These are phyloP conservation scores for Mystacides longicornis DNA, from an alignment of 2,888 invertebrate genomes.

Conservation along the genomic window DNA sequence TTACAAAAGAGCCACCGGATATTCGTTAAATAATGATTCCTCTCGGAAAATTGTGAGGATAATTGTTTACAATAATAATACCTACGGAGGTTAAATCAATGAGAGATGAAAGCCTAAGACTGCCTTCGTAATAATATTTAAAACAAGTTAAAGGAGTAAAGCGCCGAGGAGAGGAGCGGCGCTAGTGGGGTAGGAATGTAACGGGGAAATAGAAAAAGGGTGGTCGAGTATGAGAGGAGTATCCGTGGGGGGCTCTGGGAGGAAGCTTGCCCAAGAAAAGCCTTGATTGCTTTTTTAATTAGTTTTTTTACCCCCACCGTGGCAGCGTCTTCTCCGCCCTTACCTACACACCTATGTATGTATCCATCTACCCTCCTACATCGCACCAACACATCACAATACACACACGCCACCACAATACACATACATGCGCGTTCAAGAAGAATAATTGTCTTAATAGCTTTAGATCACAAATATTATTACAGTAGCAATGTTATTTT, in stretches of 20 bases:
- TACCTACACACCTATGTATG: neutral
- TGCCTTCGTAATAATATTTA: constrained; percentile 23
- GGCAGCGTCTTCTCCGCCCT: constrained; percentile 18
- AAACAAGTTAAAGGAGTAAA: constrained; percentile 15
- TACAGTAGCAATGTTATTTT: no score
- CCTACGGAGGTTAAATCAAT: neutral
- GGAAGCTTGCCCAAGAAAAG: constrained; percentile 26
- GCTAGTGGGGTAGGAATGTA: neutral
- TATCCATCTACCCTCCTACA: neutral
- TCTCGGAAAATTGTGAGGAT: neutral
- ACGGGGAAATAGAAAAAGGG: constrained; percentile 4
- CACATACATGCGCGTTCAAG: neutral
- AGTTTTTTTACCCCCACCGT: constrained; percentile 24
- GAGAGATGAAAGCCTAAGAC: constrained; percentile 19
- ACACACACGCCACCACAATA: neutral
- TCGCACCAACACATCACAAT: neutral
- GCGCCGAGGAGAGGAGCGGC: neutral
- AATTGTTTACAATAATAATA: neutral
- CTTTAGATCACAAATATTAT: no score
- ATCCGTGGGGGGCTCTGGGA: constrained; percentile 13
- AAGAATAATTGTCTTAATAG: no score
- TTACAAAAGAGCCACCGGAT: neutral
- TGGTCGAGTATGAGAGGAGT: neutral
- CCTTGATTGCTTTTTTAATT: constrained; percentile 27
- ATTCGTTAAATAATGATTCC: neutral